A percentile compares a stretch with the other conserved stretches of the same genome.
These are phyloP conservation scores for Campoplex capitator DNA, from an alignment of 2,888 invertebrate species.

Conservation along the genomic window DNA sequence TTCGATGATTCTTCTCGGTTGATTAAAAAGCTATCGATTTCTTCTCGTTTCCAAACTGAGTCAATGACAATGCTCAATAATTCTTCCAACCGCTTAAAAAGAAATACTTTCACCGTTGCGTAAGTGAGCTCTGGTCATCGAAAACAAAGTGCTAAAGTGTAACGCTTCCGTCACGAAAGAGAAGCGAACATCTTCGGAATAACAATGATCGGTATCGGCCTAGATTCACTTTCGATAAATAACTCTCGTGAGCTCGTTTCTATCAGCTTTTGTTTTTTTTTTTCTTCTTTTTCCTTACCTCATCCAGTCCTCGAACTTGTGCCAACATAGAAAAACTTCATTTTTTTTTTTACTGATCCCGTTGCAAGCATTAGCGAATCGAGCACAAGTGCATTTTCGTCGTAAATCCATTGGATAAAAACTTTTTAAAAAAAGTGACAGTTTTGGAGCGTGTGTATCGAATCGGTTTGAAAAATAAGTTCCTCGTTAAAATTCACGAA, in stretches of 20 bases:
- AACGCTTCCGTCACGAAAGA: slow-evolving; percentile 79
- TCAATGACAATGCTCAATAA: slow-evolving; percentile 71
- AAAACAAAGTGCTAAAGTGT: slow-evolving; percentile 74
- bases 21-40: slow-evolving; percentile 6
- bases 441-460: neutral
- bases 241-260: slow-evolving; percentile 47
- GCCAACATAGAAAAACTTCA: slow-evolving; percentile 32
- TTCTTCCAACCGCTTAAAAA: slow-evolving; percentile 70
- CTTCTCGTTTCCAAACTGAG: slow-evolving; percentile 5
- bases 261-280: slow-evolving; percentile 1
- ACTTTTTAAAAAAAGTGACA: slow-evolving; percentile 3
- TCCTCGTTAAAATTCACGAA: slow-evolving; percentile 50
- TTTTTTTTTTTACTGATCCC: neutral
- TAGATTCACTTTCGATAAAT: slow-evolving; percentile 68
- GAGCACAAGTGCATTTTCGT: slow-evolving; percentile 20
- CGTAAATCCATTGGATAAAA: slow-evolving; percentile 1
- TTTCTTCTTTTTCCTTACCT: slow-evolving; percentile 6
- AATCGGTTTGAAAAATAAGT: slow-evolving; percentile 3
- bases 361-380: slow-evolving; percentile 21
- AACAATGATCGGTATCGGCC: slow-evolving; percentile 66
- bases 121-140: slow-evolving; percentile 75
- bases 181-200: slow-evolving; percentile 68
- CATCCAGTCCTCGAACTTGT: slow-evolving; percentile 7
- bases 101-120: slow-evolving; percentile 80
- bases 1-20: neutral